Base-by-base conservation (phyloP, 1,140 invertebrate species). In the Araneus ventricosus region DNA sequence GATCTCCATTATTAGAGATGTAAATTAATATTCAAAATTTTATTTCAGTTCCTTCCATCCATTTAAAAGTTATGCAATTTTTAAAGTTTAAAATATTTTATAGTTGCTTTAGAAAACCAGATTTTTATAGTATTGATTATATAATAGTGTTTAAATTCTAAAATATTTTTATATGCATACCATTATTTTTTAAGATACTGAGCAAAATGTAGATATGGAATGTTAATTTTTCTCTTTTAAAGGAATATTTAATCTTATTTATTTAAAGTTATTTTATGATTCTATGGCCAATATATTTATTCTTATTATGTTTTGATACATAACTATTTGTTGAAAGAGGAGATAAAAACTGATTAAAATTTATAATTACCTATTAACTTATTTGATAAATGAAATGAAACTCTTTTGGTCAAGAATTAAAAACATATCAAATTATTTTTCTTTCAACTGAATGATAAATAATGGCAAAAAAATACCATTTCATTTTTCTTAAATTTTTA, bases 81-180 rank as follows among this genome's bases (percentile, higher is more conserved):
- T 82, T 82, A 82, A 82, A 82, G 37, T 82, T 82, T 82, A 45
- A 82, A 27, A 45, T 82, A 82, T 82, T 82, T 82, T 82, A 24
- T 82, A 82, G 37, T 27, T 82, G n/a, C 41, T 45, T 41, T 82
- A 82, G 37, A 24, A 45, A 82, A 45, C 24, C 41, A 45, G 37
- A 82, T 45, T 82, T 82, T 82, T 82, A 41, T 45, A 82, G 41
- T 10, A 41, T 41, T 5, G 14, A 75, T 75, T 75, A 80, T 39
- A 34, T 80, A 34, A 80, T 24, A 34, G 70, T 75, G 30, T 34
- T 75, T 75, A 37, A 75, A 75, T 37, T 75, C 70, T 75, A 45
- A 52, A 45, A 45, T 41, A 82, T 52, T 52, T 82, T 82, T 52
- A 45, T 41, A 45, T 45, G n/a, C 41, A 82, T 82, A 41, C 41